Evolutionary conservation across 2,888 invertebrate genomes (phyloP).

Genomic region (Periphyllus acericola): DNA sequence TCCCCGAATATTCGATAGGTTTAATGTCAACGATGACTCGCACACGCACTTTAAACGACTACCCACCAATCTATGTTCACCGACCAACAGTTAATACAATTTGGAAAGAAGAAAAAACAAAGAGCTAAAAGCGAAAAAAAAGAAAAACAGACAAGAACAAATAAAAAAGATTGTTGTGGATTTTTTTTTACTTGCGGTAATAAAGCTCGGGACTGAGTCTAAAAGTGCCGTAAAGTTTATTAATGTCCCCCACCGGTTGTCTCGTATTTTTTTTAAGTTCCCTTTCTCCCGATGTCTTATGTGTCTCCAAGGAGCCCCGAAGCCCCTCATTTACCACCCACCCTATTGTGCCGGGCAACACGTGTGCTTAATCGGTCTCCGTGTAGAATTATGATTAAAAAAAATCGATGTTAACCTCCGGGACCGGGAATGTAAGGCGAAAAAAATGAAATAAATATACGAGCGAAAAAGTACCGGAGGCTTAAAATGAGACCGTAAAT

Average conservation of each 20-base stretch:
- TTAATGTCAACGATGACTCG: neutral
- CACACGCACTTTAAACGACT: neutral
- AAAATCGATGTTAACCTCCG: slow-evolving; percentile 61
- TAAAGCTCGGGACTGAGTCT: slow-evolving; percentile 59
- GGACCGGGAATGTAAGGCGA: slow-evolving; percentile 29
- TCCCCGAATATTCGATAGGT: slow-evolving; percentile 8
- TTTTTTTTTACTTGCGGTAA: slow-evolving; percentile 60
- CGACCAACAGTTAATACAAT: neutral
- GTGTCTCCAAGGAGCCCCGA: slow-evolving; percentile 61
- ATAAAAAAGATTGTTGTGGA: slow-evolving; percentile 60
- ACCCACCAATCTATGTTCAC: neutral
- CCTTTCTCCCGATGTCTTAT: slow-evolving; percentile 57
- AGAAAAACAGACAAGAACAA: slow-evolving; percentile 49
- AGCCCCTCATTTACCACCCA: slow-evolving; percentile 57
- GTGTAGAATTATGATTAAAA: slow-evolving; percentile 62
- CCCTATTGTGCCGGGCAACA: slow-evolving; percentile 54
- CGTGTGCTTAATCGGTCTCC: slow-evolving; percentile 60
- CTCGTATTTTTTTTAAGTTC: slow-evolving; percentile 59
- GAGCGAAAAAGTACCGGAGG: slow-evolving; percentile 49
- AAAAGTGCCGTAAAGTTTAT: slow-evolving; percentile 62
- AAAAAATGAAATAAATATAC: slow-evolving; percentile 59
- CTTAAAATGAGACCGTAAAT: slow-evolving; percentile 61
- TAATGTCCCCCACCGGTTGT: slow-evolving; percentile 62
- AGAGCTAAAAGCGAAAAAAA: slow-evolving; percentile 12
- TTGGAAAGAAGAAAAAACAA: neutral